Conservation (phyloP, 2,797 vertebrate genomes). For the Poecilia velifera region DNA sequence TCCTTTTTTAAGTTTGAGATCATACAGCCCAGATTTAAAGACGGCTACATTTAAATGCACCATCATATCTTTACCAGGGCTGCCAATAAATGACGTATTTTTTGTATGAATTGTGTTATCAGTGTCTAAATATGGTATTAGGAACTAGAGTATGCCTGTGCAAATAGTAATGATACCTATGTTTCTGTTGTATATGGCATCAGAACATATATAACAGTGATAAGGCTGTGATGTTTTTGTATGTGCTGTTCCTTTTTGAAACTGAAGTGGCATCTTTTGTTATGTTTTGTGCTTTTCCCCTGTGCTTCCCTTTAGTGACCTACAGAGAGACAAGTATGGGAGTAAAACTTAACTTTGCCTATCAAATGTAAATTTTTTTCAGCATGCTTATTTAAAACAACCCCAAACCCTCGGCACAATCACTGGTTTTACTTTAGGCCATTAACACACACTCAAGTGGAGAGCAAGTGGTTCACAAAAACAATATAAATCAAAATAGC, state of each 20-base stretch:
- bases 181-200: slow-evolving; percentile 33
- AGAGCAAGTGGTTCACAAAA: slow-evolving; percentile 98
- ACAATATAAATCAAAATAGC: slow-evolving; percentile 49
- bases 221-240: slow-evolving; percentile 44
- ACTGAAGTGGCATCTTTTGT: slow-evolving; percentile 87
- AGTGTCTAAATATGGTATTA: slow-evolving; percentile 12
- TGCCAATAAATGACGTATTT: background rate
- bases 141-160: slow-evolving; percentile 1
- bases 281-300: slow-evolving; percentile 90
- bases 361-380: slow-evolving; percentile 99
- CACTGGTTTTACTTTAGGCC: slow-evolving; percentile 94
- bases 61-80: background rate
- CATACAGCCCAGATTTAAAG: background rate
- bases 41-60: background rate
- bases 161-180: background rate
- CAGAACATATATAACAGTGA: slow-evolving; percentile 21
- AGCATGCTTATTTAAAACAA: slow-evolving; percentile 93
- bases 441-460: slow-evolving; percentile 89
- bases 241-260: slow-evolving; percentile 59
- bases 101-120: slow-evolving; percentile 13
- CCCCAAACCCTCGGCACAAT: slow-evolving; percentile 84
- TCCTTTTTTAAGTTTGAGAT: background rate
- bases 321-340: slow-evolving; percentile 99
- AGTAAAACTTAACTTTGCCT: slow-evolving; percentile 99
- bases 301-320: slow-evolving; percentile 99